These are phyloP conservation scores for Serripes groenlandicus DNA, from an alignment of 2,888 invertebrate species.

Conservation along the genomic window DNA sequence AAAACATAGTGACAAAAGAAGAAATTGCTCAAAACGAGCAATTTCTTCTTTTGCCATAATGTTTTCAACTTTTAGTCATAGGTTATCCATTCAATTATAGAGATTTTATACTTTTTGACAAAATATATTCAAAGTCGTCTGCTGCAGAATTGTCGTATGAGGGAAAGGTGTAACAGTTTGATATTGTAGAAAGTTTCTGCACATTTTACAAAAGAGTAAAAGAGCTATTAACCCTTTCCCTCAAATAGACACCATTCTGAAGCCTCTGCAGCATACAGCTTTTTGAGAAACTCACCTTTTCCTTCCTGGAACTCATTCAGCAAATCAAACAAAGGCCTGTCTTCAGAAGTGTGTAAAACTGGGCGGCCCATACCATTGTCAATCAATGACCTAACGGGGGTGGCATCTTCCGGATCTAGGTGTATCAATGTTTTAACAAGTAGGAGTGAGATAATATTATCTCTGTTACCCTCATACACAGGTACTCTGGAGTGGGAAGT, in stretches of 20 bases:
- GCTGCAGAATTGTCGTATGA: no score
- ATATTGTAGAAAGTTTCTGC: no score
- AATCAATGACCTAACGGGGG: slow-evolving; percentile 77
- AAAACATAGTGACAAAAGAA: neutral
- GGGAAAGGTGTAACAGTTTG: no score
- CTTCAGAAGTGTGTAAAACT: slow-evolving; percentile 74
- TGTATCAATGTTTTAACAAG: slow-evolving; percentile 84
- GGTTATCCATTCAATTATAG: no score
- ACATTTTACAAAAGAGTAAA: no score
- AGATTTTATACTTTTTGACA: no score
- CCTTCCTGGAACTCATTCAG: slow-evolving; percentile 85
- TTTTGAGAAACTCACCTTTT: slow-evolving; percentile 80
- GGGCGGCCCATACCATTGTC: slow-evolving; percentile 68
- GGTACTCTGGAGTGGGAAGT: slow-evolving; percentile 84
- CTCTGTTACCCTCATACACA: slow-evolving; percentile 76
- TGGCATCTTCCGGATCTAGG: slow-evolving; percentile 80
- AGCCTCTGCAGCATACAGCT: no score
- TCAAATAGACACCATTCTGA: no score
- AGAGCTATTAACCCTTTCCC: no score
- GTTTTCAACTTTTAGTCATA: no score
- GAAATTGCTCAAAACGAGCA: neutral
- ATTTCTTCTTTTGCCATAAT: neutral
- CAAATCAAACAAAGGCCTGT: slow-evolving; percentile 84
- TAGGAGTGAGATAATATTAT: slow-evolving; percentile 81
- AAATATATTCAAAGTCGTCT: no score